Conservation (phyloP, 2,797 vertebrate genomes). For the Pyrocephalus nanus region DNA sequence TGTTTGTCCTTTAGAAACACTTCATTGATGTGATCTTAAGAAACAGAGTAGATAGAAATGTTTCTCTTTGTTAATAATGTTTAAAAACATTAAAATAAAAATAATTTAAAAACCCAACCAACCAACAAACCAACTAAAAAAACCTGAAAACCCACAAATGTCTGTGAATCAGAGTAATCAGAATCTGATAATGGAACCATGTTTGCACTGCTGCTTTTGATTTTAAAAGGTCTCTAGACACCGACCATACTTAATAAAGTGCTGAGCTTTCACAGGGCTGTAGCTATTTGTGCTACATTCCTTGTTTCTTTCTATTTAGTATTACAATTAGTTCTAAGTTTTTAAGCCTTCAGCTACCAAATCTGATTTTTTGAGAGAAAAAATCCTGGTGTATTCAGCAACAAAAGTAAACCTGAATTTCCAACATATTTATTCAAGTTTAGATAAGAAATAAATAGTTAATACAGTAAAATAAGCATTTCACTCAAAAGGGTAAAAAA, state of each 20-base stretch:
- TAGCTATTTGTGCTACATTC: background rate
- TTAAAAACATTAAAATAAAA: background rate
- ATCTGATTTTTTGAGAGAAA: background rate
- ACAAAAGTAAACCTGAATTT: background rate
- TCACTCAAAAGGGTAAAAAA: background rate
- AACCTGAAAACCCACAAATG: background rate
- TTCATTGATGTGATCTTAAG: background rate
- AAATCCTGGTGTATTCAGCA: background rate
- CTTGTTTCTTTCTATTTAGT: background rate
- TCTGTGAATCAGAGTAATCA: background rate
- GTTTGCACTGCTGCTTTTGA: background rate
- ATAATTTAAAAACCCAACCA: rapidly evolving
- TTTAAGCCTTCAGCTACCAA: background rate
- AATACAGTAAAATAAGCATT: background rate
- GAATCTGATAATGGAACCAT: background rate
- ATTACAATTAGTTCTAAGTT: rapidly evolving
- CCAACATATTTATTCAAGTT: background rate
- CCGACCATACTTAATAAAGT: background rate
- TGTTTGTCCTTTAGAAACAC: background rate
- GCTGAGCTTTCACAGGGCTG: background rate
- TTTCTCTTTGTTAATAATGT: background rate
- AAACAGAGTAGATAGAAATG: background rate
- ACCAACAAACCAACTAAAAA: background rate
- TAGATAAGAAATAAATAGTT: background rate
- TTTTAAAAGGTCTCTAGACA: background rate